Base-by-base conservation (phyloP, 2,888 invertebrate species). In the Eristalinus aeneus region DNA sequence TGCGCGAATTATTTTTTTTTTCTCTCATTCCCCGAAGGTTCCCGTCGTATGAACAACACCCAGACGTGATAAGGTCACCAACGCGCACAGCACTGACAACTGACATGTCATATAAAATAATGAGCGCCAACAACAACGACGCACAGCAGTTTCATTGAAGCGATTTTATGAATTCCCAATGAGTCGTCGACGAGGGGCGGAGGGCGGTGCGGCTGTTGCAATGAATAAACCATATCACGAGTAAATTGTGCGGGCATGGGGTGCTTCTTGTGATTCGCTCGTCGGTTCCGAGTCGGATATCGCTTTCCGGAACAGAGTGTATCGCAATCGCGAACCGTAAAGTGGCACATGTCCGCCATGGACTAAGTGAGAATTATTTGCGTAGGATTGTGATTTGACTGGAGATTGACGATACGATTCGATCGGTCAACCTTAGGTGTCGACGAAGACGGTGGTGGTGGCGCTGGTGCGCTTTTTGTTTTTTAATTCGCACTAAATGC, bases 21-120 rank as follows among this genome's bases (percentile, higher is more conserved):
- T 80, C 23, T 39, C 46, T 27, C 27, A 27, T 27, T 69, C 61
- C 64, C 72, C 36, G 86, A 86, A 86, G 86, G 86, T 82, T 61
- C 86, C 82, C 74, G 71, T 65, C 73, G 65, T 53, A 65, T 71
- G 71, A 86, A 86, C 77, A 86, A 86, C 77, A 74, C 80, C 85
- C 81, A 71, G 75, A 87, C 87, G 87, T 87, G 87, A 87, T 87
- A 87, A 87, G 87, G 87, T 79, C 87, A 54, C 83, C 67, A 67
- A 53, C 78, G 73, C 79, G 46, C 46, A 46, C 46, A 46, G 8
- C n/a, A 46, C 46, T 16, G 46, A 46, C 46, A 46, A 46, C 46
- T 77, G 86, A 86, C 77, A 86, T 79, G 72, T 79, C 65, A 67
- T 80, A 76, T 72, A 76, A 76, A 80, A 65, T 60, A 73, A 76